Conservation (phyloP, 2,888 invertebrate species). For the Drepana falcataria region DNA sequence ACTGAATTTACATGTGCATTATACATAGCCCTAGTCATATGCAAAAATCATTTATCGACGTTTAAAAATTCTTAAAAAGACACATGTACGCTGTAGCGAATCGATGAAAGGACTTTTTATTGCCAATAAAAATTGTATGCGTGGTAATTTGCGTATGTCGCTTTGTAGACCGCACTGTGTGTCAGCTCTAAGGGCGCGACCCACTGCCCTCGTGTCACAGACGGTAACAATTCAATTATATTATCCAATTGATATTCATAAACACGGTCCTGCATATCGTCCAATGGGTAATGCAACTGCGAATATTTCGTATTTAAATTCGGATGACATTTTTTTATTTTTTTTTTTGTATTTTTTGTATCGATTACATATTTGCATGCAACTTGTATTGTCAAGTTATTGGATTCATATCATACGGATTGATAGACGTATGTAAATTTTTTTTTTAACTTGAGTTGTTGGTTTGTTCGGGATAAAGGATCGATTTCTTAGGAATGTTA, state of each 20-base stretch:
- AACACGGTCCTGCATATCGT: conserved; percentile 45
- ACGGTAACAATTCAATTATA: conserved; percentile 65
- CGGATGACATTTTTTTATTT: conserved; percentile 38
- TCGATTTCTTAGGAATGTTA: conserved; percentile 46
- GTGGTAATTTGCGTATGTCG: conserved; percentile 72
- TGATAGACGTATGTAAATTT: conserved; percentile 75
- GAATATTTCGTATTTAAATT: conserved; percentile 58
- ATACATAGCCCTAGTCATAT: conserved; percentile 53
- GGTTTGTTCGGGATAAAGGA: conserved; percentile 40
- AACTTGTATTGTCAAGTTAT: conserved; percentile 50
- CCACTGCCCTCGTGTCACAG: conserved; percentile 60
- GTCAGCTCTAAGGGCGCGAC: conserved; percentile 64
- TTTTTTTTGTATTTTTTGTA: conserved; percentile 31
- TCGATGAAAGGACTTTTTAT: conserved; percentile 69
- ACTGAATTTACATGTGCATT: conserved; percentile 51
- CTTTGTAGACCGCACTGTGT: conserved; percentile 63
- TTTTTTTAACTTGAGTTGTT: conserved; percentile 43
- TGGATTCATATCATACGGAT: conserved; percentile 64
- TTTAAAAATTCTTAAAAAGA: conserved; percentile 65
- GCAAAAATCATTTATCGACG: conserved; percentile 74
- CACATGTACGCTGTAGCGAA: conserved; percentile 62
- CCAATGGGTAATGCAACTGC: conserved; percentile 56
- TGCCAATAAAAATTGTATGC: conserved; percentile 70
- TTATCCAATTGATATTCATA: conserved; percentile 63
- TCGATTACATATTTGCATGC: conserved; percentile 70